These are phyloP conservation scores for Atethmia centrago DNA, from an alignment of 2,888 invertebrate genomes.

Conservation along the genomic window DNA sequence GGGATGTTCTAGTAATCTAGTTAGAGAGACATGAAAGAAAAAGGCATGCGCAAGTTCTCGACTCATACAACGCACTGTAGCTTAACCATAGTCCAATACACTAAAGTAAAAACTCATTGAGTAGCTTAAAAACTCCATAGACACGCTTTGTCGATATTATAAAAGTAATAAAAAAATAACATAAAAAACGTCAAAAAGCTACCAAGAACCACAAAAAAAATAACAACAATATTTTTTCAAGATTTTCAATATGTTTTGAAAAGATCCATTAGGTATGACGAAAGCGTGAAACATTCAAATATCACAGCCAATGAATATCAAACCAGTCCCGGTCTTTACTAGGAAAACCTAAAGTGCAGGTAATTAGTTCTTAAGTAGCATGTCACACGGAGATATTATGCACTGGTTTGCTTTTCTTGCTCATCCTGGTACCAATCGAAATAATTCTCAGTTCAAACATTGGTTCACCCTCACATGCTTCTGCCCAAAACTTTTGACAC, in stretches of 20 bases:
- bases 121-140: slow-evolving; percentile 7
- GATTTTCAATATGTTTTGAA: background rate
- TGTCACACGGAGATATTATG: background rate
- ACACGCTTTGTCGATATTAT: background rate
- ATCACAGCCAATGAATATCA: background rate
- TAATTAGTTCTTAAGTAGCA: slow-evolving; percentile 1
- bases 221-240: background rate
- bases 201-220: background rate
- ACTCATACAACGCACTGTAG: background rate
- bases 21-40: background rate
- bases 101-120: slow-evolving; percentile 1
- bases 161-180: background rate
- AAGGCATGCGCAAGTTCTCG: background rate
- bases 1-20: background rate
- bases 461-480: background rate
- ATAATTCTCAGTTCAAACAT: background rate
- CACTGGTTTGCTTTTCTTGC: background rate
- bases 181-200: slow-evolving; percentile 8
- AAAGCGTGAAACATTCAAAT: background rate
- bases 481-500: background rate
- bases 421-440: background rate
- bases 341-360: slow-evolving; percentile 12
- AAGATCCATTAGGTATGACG: background rate
- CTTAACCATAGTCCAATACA: background rate
- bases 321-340: background rate